phyloP scores from a whole-genome alignment of 2,113 vertebrate genomes.

The Clinocottus analis region DNA sequence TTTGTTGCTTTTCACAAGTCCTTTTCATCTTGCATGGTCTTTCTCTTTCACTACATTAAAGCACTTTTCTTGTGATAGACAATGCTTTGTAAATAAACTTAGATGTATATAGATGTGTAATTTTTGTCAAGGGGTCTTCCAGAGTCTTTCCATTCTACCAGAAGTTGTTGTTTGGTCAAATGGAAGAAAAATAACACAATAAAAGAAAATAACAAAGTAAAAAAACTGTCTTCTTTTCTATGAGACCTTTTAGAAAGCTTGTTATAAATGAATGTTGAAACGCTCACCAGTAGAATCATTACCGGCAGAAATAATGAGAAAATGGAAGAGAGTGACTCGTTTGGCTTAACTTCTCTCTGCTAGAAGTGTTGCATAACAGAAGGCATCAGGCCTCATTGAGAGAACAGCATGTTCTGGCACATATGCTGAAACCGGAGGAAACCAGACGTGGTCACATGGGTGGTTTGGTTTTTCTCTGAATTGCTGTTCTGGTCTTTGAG shows the following conservation, averaged over 20 bases:
- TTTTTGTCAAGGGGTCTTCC: not conserved
- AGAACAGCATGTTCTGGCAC: constrained; percentile 79
- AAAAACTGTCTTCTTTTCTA: not conserved
- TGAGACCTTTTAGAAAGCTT: not conserved
- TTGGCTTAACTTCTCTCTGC: constrained; percentile 26
- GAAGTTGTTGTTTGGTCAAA: constrained; percentile 22
- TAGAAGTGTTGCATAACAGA: constrained; percentile 61
- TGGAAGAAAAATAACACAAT: constrained; percentile 13
- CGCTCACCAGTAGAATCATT: not conserved
- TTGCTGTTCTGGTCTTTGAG: constrained; percentile 62
- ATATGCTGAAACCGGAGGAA: constrained; percentile 80
- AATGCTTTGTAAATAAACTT: constrained; percentile 47
- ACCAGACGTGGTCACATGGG: constrained; percentile 74
- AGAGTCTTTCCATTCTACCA: not conserved
- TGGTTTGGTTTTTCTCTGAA: constrained; percentile 89
- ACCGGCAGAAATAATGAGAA: constrained; percentile 8
- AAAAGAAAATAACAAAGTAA: constrained; percentile 19
- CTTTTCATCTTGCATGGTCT: constrained; percentile 49
- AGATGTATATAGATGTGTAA: constrained; percentile 8
- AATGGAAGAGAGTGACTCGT: not conserved
- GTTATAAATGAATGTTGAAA: not conserved
- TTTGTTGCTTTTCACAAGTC: constrained; percentile 51
- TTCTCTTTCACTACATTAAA: constrained; percentile 90
- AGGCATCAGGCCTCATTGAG: constrained; percentile 51
- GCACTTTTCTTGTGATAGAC: constrained; percentile 67